A percentile compares a stretch with the other conserved stretches of the same genome.
These are phyloP conservation scores for Diabrotica balteata DNA, from an alignment of 2,888 invertebrate genomes.

Conservation along the genomic window DNA sequence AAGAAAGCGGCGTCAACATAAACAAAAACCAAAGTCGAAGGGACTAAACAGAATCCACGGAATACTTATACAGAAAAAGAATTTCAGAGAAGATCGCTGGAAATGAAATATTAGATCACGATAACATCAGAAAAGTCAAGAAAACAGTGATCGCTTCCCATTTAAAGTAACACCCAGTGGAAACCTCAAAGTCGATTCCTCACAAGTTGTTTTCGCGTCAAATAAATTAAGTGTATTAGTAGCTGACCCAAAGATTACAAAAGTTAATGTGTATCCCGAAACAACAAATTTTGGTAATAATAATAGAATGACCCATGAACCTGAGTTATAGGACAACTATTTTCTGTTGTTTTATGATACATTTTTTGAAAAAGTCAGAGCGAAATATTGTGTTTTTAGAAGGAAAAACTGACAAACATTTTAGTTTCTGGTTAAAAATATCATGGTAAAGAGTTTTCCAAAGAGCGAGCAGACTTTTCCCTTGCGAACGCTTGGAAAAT, in stretches of 20 bases:
- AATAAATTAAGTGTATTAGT: conserved; percentile 73
- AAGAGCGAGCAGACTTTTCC: conserved; percentile 44
- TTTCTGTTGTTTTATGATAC: conserved; percentile 49
- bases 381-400: conserved; percentile 33
- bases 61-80: no score
- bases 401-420: conserved; percentile 30
- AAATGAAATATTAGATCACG: no score
- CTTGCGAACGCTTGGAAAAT: conserved; percentile 30
- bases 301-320: conserved; percentile 39
- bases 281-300: conserved; percentile 28
- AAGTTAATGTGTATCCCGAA: conserved; percentile 67
- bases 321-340: conserved; percentile 49
- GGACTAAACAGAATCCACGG: no score
- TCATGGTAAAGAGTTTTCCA: conserved; percentile 53
- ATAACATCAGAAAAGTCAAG: no score
- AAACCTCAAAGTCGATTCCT: no score
- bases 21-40: no score
- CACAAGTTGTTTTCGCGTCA: conserved; percentile 74
- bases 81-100: no score
- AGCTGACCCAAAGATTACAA: conserved; percentile 71
- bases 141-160: no score
- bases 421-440: conserved; percentile 39
- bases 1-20: no score
- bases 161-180: no score
- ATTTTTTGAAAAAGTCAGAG: conserved; percentile 42